Conservation (phyloP, 2,888 invertebrate genomes). For the Cosmia pyralina region DNA sequence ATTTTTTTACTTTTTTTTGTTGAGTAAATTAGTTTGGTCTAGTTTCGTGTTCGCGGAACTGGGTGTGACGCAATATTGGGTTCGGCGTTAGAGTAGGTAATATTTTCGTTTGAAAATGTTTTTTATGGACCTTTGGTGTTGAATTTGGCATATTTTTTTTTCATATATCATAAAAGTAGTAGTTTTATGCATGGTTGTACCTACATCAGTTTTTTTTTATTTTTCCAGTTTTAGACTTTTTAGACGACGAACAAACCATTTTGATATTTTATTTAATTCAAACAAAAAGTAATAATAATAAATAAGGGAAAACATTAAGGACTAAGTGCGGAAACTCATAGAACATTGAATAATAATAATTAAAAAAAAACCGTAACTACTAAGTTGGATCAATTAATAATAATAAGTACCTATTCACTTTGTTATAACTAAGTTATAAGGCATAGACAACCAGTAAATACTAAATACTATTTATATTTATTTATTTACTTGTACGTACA, state of each 20-base stretch:
- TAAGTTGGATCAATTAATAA: not conserved
- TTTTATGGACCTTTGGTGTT: not conserved
- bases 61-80: slow-evolving; percentile 10
- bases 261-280: no score
- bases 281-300: not conserved
- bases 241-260: not conserved
- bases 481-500: not conserved
- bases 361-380: not conserved
- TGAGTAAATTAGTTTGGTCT: slow-evolving; percentile 23
- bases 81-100: slow-evolving; percentile 1
- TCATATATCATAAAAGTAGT: no score
- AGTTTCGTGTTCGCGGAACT: slow-evolving; percentile 30
- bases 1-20: slow-evolving; percentile 14
- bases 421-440: not conserved
- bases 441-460: not conserved
- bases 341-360: no score
- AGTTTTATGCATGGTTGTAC: no score
- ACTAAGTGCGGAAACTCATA: no score
- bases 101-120: not conserved
- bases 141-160: no score
- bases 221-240: no score
- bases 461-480: slow-evolving; percentile 3
- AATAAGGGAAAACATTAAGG: no score
- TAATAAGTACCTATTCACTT: not conserved
- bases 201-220: no score